Evolutionary conservation across 2,797 vertebrate genomes (phyloP), one percentile per base, ranked within the genome.

Genomic region (Lithobates sylvaticus): DNA sequence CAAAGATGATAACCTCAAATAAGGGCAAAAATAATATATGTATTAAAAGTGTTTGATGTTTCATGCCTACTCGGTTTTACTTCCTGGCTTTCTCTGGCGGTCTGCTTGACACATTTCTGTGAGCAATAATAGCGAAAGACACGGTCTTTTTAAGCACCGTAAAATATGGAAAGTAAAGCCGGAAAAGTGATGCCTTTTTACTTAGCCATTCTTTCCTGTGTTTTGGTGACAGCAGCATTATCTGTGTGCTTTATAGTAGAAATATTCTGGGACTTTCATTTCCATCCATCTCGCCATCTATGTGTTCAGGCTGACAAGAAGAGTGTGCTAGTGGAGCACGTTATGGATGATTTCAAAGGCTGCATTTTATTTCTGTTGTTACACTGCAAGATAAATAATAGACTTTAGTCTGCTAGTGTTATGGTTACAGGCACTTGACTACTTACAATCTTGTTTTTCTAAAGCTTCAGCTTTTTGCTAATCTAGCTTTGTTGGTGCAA

Each of bases 21-120:
- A 68, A 72, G 78, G 73, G 39, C 68, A 84, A 73, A 84, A 78
- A 78, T 64, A 73, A 69, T 74, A 72, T 64, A 7, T 79, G 69
- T 74, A 79, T 77, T 85, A 79, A 85, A 85, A 85, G 26, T 70
- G 70, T 44, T 79, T 85, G 64, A 86, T 81, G 78, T 76, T 81
- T 86, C 84, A 82, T 76, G 84, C 84, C 65, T 36, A 50, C n/a
- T 86, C 16, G 84, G 73, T 86, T 86, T 86, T 54, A 81, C 34
- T 69, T 47, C n/a, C 47, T 70, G 47, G 29, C 44, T 76, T 77
- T 75, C 72, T 61, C 78, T n/a, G 47, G 50, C 34, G 34, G 64
- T 70, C 81, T 27, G 23, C 65, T 44, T 70, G 27, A 50, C 72
- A 81, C 72, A 42, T 76, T 81, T 76, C 84, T 75, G 34, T 61